Conservation (phyloP, 2,797 vertebrate genomes). For the Leptatherina wallacei region DNA sequence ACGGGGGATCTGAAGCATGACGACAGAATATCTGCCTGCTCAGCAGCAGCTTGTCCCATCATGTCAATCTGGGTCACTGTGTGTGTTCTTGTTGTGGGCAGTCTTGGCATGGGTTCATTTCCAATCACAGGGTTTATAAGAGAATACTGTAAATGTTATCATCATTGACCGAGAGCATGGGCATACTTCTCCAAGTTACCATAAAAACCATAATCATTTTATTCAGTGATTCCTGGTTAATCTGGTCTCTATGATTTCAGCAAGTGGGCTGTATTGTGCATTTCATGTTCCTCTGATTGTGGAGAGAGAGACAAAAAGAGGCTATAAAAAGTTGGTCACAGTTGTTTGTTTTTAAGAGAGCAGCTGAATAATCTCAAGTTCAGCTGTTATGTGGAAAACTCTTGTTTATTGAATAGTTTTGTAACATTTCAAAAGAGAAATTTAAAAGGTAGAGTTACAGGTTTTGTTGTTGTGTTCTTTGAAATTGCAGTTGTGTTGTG, state of each 20-base stretch:
- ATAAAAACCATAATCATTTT: background rate
- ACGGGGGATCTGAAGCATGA: slow-evolving; percentile 51
- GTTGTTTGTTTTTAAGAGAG: background rate
- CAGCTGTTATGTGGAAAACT: no score
- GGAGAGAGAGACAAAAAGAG: background rate
- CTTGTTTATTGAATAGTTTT: no score
- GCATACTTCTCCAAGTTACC: background rate
- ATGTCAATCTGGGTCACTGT: slow-evolving; percentile 38
- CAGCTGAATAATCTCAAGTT: background rate
- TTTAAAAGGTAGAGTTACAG: background rate
- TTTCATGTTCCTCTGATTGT: background rate
- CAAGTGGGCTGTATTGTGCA: background rate
- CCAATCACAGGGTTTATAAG: slow-evolving; percentile 5
- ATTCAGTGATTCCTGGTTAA: background rate
- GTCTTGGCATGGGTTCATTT: background rate
- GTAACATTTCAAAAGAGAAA: no score
- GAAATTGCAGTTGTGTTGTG: background rate
- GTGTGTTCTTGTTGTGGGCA: background rate
- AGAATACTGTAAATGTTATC: background rate
- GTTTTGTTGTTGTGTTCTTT: background rate
- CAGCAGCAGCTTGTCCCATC: slow-evolving; percentile 12
- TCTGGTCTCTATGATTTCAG: slow-evolving; percentile 2
- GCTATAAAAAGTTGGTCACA: background rate
- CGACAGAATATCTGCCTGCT: slow-evolving; percentile 9
- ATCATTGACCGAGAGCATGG: background rate